Conservation (phyloP, 1,140 invertebrate genomes). For the Apis cerana region DNA sequence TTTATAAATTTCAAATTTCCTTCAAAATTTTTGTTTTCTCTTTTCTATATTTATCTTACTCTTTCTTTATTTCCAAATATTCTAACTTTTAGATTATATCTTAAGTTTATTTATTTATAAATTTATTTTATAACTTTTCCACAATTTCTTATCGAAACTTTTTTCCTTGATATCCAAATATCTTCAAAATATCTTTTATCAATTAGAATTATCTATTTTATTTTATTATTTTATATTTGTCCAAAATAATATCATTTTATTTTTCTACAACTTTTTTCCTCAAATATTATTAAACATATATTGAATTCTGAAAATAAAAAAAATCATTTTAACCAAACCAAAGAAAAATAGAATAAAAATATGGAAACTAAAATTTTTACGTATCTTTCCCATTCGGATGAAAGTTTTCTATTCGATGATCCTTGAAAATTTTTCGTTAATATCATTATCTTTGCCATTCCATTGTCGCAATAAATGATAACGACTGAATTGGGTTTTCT, state of each 20-base stretch:
- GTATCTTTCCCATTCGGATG: neutral
- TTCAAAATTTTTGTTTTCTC: too few species aligned
- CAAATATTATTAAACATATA: too few species aligned
- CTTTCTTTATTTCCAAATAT: too few species aligned
- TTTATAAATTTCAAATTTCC: too few species aligned
- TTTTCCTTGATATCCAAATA: neutral
- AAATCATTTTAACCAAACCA: neutral
- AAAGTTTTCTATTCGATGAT: too few species aligned
- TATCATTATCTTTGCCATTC: neutral
- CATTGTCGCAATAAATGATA: neutral
- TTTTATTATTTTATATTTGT: neutral
- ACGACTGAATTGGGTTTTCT: neutral
- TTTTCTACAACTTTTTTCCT: neutral
- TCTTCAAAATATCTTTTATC: neutral
- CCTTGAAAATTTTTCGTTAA: slow-evolving; percentile 1
- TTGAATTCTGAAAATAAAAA: too few species aligned
- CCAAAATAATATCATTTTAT: neutral
- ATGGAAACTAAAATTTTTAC: neutral
- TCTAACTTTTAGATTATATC: too few species aligned
- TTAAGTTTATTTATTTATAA: too few species aligned
- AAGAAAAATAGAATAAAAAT: neutral
- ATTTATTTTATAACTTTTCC: too few species aligned
- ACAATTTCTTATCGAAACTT: too few species aligned
- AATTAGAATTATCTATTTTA: neutral
- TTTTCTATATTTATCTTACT: too few species aligned